Base-by-base conservation (phyloP, 2,113 vertebrate species). In the Hippotragus niger region DNA sequence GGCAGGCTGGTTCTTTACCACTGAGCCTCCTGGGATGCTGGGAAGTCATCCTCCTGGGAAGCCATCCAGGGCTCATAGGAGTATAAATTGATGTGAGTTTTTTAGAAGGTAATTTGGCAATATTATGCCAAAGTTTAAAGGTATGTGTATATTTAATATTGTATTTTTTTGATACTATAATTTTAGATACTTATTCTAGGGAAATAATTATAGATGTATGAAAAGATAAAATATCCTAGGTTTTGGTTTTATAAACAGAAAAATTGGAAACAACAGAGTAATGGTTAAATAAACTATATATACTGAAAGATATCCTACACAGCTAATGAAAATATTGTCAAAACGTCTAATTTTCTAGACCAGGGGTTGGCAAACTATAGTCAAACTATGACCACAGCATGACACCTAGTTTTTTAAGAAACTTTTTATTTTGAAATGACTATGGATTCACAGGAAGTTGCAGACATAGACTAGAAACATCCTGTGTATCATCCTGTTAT, bases 101-200 rank as follows among this genome's bases (percentile, higher is more conserved):
- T 60, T 47, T 86, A 74, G 19, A 62, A 89, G 31, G 17, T 71
- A 85, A 80, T 45, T 84, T 89, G 78, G 50, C 31, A 89, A 60
- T 31, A 57, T 64, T 82, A 25, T 62, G 31, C 64, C n/a, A 67
- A 84, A 36, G 5, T 80, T 78, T 84, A 92, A 92, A 85, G 21
- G 11, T 87, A 17, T 27, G 8, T 93, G 5, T 90, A 47, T 8
- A 36, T 52, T 78, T 88, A n/a, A 40, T 29, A 81, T 52, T 71
- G 1, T 40, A 40, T 40, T 71, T 36, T n/a, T 40, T 40, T 23
- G n/a, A 40, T 40, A 40, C n/a, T 40, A 5, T 85, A 17, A 57
- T 84, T 96, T 97, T 78, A 86, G 7, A 33, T 88, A 88, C 45
- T 80, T 74, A 55, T 87, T 95, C n/a, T 88, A 84, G 64, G 74